Conservation (phyloP, 1,140 invertebrate genomes). For the Acromyrmex echinatior region DNA sequence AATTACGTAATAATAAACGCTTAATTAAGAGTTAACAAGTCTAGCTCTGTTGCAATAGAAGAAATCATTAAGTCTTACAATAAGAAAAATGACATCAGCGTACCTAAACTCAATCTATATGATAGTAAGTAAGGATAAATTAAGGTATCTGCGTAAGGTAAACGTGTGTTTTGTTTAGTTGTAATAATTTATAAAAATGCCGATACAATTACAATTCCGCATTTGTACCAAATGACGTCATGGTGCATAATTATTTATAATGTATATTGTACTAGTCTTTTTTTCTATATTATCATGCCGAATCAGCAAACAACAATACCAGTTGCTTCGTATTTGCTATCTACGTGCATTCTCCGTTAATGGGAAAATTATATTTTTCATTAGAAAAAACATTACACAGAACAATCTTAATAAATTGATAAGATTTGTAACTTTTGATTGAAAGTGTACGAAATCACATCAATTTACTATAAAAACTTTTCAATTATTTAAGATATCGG, state of each 20-base stretch:
- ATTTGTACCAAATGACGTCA: conserved; percentile 78
- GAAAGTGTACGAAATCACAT: background rate
- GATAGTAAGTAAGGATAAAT: conserved; percentile 29
- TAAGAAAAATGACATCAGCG: conserved; percentile 31
- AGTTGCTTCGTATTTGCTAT: conserved; percentile 31
- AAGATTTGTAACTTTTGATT: background rate
- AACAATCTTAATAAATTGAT: conserved; percentile 11
- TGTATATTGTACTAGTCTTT: conserved; percentile 66
- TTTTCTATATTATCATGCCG: conserved; percentile 22
- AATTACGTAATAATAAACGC: background rate
- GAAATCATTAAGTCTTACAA: conserved; percentile 2
- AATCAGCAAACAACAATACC: conserved; percentile 47
- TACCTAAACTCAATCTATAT: conserved; percentile 36
- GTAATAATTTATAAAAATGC: conserved; percentile 82
- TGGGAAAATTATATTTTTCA: background rate
- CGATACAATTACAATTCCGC: conserved; percentile 77
- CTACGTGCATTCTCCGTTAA: background rate
- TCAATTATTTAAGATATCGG: conserved; percentile 9
- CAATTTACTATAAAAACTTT: background rate
- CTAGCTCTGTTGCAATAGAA: background rate
- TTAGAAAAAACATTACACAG: background rate
- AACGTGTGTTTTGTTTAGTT: conserved; percentile 78
- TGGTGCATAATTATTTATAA: conserved; percentile 70
- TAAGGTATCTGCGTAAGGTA: conserved; percentile 48
- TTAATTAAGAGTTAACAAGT: conserved; percentile 22